These are phyloP conservation scores for Xylota segnis DNA, from an alignment of 2,888 invertebrate genomes.

Conservation along the genomic window DNA sequence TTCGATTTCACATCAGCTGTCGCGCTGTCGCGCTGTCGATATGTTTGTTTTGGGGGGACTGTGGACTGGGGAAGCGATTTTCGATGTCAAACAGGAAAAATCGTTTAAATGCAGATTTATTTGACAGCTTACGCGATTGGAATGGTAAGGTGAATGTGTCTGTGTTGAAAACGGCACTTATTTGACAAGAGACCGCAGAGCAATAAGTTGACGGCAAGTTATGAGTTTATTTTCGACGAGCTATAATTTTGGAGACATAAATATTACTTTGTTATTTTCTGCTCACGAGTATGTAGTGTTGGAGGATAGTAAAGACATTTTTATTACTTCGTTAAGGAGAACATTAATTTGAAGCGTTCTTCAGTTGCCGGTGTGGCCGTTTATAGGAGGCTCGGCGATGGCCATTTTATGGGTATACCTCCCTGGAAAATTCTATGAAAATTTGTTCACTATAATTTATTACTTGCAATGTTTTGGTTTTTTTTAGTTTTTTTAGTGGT, in stretches of 20 bases:
- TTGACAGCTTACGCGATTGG: conserved; percentile 59
- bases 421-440: too few species aligned
- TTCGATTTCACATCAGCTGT: conserved; percentile 53
- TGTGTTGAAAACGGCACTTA: conserved; percentile 41
- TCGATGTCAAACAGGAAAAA: conserved; percentile 56
- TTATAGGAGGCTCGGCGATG: not conserved
- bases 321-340: not conserved
- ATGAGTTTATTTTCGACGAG: conserved; percentile 15
- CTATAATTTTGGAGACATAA: not conserved
- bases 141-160: conserved; percentile 37
- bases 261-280: not conserved
- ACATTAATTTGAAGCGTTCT: not conserved
- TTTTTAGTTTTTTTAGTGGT: too few species aligned
- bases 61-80: conserved; percentile 35
- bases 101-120: conserved; percentile 67
- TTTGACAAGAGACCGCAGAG: conserved; percentile 50
- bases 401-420: not conserved
- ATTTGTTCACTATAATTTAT: too few species aligned
- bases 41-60: conserved; percentile 28
- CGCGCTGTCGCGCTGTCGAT: conserved; percentile 18
- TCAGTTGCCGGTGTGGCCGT: not conserved
- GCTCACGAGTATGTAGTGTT: not conserved
- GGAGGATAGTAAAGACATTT: not conserved
- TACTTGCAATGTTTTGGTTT: too few species aligned
- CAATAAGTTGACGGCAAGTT: conserved; percentile 40